Evolutionary conservation across 2,888 invertebrate genomes (phyloP).

Genomic region (Entomobrya proxima): DNA sequence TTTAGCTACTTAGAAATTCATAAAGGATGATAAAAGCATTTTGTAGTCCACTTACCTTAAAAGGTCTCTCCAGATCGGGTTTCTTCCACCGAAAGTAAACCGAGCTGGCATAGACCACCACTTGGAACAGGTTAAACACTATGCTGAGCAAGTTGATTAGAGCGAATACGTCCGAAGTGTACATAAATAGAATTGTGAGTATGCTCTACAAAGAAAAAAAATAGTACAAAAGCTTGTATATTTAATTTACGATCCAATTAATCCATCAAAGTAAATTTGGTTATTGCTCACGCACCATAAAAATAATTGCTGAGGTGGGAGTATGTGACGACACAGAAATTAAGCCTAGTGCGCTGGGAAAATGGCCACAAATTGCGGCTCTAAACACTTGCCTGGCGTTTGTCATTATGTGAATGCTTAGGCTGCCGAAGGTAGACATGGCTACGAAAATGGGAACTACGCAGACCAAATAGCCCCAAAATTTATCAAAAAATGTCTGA

Average conservation of each 20-base stretch:
- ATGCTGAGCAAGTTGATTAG: conserved; percentile 94
- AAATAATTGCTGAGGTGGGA: conserved; percentile 88
- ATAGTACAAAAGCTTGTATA: not conserved
- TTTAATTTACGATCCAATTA: not conserved
- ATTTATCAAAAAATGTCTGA: conserved; percentile 89
- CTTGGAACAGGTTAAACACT: conserved; percentile 94
- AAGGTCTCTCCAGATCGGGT: conserved; percentile 88
- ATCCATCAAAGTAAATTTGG: conserved; percentile 76
- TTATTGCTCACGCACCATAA: conserved; percentile 82
- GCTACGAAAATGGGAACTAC: conserved; percentile 95
- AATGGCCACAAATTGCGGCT: conserved; percentile 87
- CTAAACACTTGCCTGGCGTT: conserved; percentile 82
- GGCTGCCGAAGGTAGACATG: conserved; percentile 92
- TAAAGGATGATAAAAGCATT: no score
- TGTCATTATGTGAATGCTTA: conserved; percentile 96
- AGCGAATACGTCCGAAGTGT: conserved; percentile 88
- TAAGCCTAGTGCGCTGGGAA: conserved; percentile 88
- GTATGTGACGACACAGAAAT: conserved; percentile 86
- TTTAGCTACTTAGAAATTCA: no score
- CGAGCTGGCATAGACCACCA: conserved; percentile 89
- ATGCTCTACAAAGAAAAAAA: conserved; percentile 81
- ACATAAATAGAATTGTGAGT: conserved; percentile 89
- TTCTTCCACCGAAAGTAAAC: conserved; percentile 88
- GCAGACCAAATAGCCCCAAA: conserved; percentile 86
- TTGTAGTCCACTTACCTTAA: no score